These are phyloP conservation scores for Scytalopus superciliaris DNA, from an alignment of 2,113 vertebrate species.

Conservation along the genomic window DNA sequence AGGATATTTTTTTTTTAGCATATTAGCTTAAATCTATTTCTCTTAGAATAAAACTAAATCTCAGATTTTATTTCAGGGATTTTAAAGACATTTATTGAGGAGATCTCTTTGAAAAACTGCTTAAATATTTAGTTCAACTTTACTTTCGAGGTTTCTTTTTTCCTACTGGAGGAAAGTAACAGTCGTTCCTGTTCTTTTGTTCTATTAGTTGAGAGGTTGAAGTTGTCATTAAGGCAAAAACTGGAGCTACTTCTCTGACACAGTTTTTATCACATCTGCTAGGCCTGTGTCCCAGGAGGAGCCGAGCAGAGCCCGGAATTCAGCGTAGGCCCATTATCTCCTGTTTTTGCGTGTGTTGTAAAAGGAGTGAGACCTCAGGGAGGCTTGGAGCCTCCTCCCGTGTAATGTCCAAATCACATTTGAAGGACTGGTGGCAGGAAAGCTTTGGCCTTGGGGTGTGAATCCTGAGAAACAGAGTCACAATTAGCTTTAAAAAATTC, in stretches of 20 bases:
- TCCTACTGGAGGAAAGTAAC: slow-evolving; percentile 27
- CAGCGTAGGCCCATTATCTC: slow-evolving; percentile 80
- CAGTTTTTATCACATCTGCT: slow-evolving; percentile 82
- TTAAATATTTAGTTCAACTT: slow-evolving; percentile 62
- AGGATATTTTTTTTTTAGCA: neutral
- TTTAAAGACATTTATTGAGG: neutral
- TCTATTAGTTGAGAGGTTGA: slow-evolving; percentile 77
- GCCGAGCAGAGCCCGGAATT: slow-evolving; percentile 71
- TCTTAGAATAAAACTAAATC: neutral
- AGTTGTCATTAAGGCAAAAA: slow-evolving; percentile 81
- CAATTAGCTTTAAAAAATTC: slow-evolving; percentile 85
- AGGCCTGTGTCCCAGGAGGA: slow-evolving; percentile 77
- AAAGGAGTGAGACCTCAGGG: slow-evolving; percentile 77
- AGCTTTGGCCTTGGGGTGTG: slow-evolving; percentile 81
- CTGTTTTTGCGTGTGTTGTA: slow-evolving; percentile 70
- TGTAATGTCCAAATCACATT: slow-evolving; percentile 78
- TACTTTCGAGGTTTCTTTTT: slow-evolving; percentile 40
- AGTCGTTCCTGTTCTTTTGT: slow-evolving; percentile 71
- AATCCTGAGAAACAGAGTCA: slow-evolving; percentile 78
- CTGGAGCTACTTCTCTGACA: slow-evolving; percentile 76
- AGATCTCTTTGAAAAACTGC: slow-evolving; percentile 58
- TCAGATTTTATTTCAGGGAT: neutral
- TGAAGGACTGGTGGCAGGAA: slow-evolving; percentile 81
- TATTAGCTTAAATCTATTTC: neutral
- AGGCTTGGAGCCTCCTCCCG: slow-evolving; percentile 76